Percentiles rank a stretch among this genome's conserved stretches.
Evolutionary conservation across 2,888 invertebrate genomes (phyloP).

Genomic region (Alentia gelatinosa): DNA sequence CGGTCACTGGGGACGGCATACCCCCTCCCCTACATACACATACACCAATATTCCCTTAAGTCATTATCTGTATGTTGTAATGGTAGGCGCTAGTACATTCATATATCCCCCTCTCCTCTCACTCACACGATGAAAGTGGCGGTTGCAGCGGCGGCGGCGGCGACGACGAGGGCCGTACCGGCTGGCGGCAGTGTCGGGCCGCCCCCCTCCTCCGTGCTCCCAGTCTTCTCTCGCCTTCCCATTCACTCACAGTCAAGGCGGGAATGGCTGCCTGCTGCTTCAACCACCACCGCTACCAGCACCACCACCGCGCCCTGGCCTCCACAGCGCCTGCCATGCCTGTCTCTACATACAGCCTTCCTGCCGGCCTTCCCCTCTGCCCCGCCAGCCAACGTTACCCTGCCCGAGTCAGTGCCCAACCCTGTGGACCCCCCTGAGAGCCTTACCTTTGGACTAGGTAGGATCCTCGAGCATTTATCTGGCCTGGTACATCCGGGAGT

Average conservation of each 20-base stretch:
- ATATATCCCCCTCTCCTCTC: too few relatives aligned
- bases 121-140: neutral
- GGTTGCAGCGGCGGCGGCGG: neutral
- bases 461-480: conserved; percentile 21
- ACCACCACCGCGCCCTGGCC: neutral
- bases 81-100: too few relatives aligned
- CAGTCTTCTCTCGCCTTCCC: too few relatives aligned
- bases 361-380: neutral
- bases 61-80: too few relatives aligned
- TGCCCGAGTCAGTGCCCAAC: neutral
- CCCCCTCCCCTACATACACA: too few relatives aligned
- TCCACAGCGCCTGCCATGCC: neutral
- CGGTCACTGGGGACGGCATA: too few relatives aligned
- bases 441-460: conserved; percentile 19
- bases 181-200: neutral
- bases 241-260: neutral
- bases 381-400: neutral
- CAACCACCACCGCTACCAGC: neutral
- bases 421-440: neutral
- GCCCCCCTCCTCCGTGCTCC: neutral
- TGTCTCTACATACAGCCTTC: neutral
- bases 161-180: neutral
- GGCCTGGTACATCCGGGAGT: conserved; percentile 35
- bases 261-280: conserved; percentile 17
- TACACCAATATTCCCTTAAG: too few relatives aligned